phyloP scores from a whole-genome alignment of 2,888 invertebrate genomes.

The Sicus ferrugineus region DNA sequence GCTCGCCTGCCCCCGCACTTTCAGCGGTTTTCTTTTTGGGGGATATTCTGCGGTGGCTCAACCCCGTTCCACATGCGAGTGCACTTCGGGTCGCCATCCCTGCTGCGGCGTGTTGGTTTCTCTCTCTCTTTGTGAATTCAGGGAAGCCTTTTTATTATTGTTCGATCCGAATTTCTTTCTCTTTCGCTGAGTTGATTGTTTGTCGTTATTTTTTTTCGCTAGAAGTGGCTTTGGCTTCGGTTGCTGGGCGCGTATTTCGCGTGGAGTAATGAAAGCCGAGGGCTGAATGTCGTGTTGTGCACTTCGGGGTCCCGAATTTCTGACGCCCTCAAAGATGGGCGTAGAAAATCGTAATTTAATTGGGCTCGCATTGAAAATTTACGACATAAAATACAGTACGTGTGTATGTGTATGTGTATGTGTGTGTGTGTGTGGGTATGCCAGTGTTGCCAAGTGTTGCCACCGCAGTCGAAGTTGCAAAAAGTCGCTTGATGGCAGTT shows the following conservation, averaged over 20 bases:
- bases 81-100: conserved; percentile 2
- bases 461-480: conserved; percentile 1
- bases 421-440: not conserved
- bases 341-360: conserved; percentile 33
- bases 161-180: conserved; percentile 28
- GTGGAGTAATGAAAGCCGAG: conserved; percentile 18
- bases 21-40: conserved; percentile 19
- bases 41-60: conserved; percentile 42
- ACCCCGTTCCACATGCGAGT: conserved; percentile 32
- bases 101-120: not conserved
- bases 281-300: conserved; percentile 25
- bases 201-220: not conserved
- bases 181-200: not conserved
- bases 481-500: no score
- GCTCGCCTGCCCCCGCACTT: not conserved
- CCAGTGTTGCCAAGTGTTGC: conserved; percentile 20
- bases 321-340: conserved; percentile 15
- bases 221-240: not conserved
- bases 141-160: conserved; percentile 33
- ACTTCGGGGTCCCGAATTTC: conserved; percentile 8
- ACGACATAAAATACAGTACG: not conserved
- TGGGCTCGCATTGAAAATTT: conserved; percentile 28
- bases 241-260: conserved; percentile 15
- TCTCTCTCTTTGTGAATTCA: not conserved
- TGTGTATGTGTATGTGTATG: conserved; percentile 3